Conservation (phyloP, 2,113 vertebrate genomes). For the Thamnophis sirtalis region DNA sequence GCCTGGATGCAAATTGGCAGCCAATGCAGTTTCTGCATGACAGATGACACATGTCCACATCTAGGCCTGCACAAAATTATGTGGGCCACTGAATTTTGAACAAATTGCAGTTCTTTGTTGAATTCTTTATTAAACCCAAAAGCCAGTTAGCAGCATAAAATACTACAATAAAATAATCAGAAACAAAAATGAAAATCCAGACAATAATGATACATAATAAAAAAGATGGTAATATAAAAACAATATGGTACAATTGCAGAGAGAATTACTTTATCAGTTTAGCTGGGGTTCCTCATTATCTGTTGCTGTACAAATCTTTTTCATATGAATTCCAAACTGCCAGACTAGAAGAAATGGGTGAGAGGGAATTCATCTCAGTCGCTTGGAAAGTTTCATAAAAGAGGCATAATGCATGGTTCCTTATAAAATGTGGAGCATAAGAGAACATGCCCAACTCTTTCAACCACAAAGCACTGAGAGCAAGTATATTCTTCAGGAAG, state of each 20-base stretch:
- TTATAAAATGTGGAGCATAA: not conserved
- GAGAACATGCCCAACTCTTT: not conserved
- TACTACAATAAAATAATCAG: not conserved
- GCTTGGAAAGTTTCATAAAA: not conserved
- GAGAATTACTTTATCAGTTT: not conserved
- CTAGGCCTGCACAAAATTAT: too few species aligned
- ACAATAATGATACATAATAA: not conserved
- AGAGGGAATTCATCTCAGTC: not conserved
- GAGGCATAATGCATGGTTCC: not conserved
- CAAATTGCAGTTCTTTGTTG: not conserved
- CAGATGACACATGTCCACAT: too few species aligned
- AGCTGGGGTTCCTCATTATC: not conserved
- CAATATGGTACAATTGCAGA: not conserved
- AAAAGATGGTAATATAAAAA: not conserved
- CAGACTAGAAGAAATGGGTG: not conserved
- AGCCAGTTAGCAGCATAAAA: not conserved
- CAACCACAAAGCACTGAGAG: not conserved
- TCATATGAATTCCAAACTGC: not conserved
- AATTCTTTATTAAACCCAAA: not conserved
- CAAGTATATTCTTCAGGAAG: not conserved
- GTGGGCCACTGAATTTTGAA: too few species aligned
- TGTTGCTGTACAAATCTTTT: not conserved
- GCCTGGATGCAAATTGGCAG: too few species aligned
- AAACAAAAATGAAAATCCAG: not conserved
- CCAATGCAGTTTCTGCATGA: too few species aligned